Conservation (phyloP, 1,140 invertebrate species). For the Papilio dardanus region DNA sequence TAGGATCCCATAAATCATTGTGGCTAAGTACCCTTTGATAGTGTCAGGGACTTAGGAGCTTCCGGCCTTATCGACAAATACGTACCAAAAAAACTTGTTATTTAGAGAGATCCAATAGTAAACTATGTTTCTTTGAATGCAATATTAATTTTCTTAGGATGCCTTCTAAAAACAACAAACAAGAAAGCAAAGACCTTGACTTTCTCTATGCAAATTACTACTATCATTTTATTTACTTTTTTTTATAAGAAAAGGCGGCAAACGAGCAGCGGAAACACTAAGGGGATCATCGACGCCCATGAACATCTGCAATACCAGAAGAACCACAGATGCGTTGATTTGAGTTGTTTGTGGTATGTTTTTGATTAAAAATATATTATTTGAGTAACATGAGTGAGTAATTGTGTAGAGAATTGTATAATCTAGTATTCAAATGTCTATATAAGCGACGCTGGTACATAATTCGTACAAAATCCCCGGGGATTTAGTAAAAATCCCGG, state of each 20-base stretch:
- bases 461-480: slow-evolving; percentile 23
- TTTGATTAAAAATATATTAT: background rate
- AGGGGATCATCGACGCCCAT: too few species aligned
- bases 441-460: slow-evolving; percentile 19
- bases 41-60: background rate
- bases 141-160: too few species aligned
- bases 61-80: slow-evolving; percentile 7
- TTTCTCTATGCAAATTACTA: too few species aligned
- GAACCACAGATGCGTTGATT: background rate
- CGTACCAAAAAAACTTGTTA: background rate
- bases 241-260: too few species aligned
- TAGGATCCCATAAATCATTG: slow-evolving; percentile 18
- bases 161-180: background rate
- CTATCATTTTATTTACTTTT: too few species aligned
- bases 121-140: too few species aligned
- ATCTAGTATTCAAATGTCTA: background rate
- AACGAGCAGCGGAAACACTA: too few species aligned
- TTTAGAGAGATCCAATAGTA: too few species aligned
- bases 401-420: slow-evolving; percentile 14
- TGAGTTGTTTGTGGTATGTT: background rate
- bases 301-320: too few species aligned
- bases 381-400: background rate
- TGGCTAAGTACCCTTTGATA: background rate
- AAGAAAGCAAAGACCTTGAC: background rate
- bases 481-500: slow-evolving; percentile 27